Base-by-base conservation (phyloP, 2,113 vertebrate species). In the Porphyrio hochstetteri region DNA sequence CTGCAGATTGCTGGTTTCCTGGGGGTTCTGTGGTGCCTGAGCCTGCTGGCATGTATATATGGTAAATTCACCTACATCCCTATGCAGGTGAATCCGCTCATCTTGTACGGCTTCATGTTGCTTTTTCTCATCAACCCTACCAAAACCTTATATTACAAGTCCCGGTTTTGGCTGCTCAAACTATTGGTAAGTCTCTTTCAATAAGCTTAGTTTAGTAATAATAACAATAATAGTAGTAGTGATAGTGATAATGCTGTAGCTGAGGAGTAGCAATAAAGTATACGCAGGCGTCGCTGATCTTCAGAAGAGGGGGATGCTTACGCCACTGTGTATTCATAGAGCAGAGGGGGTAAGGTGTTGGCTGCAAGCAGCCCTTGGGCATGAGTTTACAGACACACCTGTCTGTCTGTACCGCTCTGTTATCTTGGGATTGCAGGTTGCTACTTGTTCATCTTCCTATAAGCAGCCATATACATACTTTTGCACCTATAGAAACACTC, bases 141-240 rank as follows among this genome's bases (percentile, higher is more conserved):
- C 91, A 99, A 99, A 98, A 99, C 99, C 80, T 98, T 99, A 38
- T 99, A 99, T 97, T 99, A 99, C 98, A 99, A 99, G 97, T 99
- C 99, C n/a, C 99, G 99, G 11, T 99, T 99, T 98, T 99, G 99
- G 99, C 99, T 99, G 88, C 98, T 99, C 86, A 99, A 99, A 97
- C 96, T 99, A 84, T 97, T 99, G 99, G 99, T 99, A 97, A 98
- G 99, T 98, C 46, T 72, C 18, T 46, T 46, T 46, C 44, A 46
- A 46, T 46, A 46, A 18, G 17, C 44, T 46, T 46, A 46, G 17
- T 48, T 46, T 46, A 46, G 17, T 48, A 48, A 48, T 48, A 48
- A 23, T 48, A 21, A 48, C 46, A 21, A 19, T 23, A 48, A 48
- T 48, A 48, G 21, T 48, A 48, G 48, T 48, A 48, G 12, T 48